Evolutionary conservation across 2,797 vertebrate genomes (phyloP), one percentile per base, ranked within the genome.

Genomic region (Huso huso): DNA sequence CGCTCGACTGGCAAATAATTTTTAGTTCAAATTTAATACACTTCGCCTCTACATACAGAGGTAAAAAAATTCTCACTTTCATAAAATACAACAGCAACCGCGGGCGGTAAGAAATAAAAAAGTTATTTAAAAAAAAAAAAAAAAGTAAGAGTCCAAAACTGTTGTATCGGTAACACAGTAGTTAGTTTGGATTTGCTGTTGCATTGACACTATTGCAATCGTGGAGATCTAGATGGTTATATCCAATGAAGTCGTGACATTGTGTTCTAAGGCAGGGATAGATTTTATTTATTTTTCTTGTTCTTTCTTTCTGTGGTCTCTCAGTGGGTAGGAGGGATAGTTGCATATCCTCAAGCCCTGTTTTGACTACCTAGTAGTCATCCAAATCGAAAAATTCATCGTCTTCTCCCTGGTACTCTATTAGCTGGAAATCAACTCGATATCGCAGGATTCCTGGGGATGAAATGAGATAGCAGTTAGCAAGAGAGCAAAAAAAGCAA

Each of bases 281-380:
- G 86, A 81, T 89, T 86, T 84, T 81, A 85, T 88, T 86, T 85
- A 89, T 90, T 90, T 91, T 87, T 79, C 79, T 81, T 76, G 65
- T 61, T 70, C 73, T 75, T 64, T 81, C 71, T 75, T 81, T 81
- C 82, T 78, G 74, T 79, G 23, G 23, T 37, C 23, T 84, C 84
- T 89, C 85, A 87, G 90, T 90, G 87, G 88, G 89, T 89, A 88
- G 87, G 89, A 91, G 89, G 88, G 52, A 55, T 37, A 37, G 37
- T 37, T 37, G 37, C 37, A 37, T 37, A 55, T 55, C 52, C 9
- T 5, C 3, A 55, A 69, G 71, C 81, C 81, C 82, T 85, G 88
- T 89, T 87, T 91, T 83, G 92, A 97, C 96, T 98, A 98, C 96
- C 93, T 98, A 99, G 95, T 99, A 99, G 95, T 99, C 97, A 96